These are phyloP conservation scores for Acanthurus leucopareius DNA, from an alignment of 2,797 vertebrate species.

Conservation along the genomic window DNA sequence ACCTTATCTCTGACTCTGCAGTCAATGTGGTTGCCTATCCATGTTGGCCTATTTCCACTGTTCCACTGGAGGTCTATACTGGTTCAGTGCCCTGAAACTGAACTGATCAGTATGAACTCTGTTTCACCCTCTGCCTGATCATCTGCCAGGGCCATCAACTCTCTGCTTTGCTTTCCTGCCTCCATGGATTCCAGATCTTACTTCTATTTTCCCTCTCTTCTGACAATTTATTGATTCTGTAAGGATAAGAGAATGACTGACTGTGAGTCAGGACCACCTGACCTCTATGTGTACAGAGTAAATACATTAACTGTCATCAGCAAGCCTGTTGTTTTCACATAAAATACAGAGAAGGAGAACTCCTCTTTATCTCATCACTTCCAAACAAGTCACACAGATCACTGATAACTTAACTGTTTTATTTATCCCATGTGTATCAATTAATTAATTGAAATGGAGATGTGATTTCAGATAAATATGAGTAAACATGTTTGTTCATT, in stretches of 20 bases:
- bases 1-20: constrained; percentile 13
- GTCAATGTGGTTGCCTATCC: background rate
- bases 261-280: constrained; percentile 46
- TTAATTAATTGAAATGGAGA: background rate
- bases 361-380: constrained; percentile 2
- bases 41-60: constrained; percentile 27
- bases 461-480: background rate
- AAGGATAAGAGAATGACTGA: constrained; percentile 43
- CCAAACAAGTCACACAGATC: background rate
- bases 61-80: constrained; percentile 29
- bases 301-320: constrained; percentile 38
- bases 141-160: constrained; percentile 76
- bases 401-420: background rate
- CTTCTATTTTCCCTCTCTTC: constrained; percentile 49
- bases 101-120: constrained; percentile 73
- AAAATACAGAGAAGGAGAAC: constrained; percentile 13
- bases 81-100: constrained; percentile 65
- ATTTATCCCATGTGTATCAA: background rate
- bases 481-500: background rate
- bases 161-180: constrained; percentile 45
- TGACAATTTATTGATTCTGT: constrained; percentile 60
- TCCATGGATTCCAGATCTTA: constrained; percentile 70
- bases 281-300: constrained; percentile 26
- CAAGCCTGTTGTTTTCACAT: constrained; percentile 23
- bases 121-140: constrained; percentile 72